Evolutionary conservation across 2,888 invertebrate genomes (phyloP).

Genomic region (Salpingus planirostris): DNA sequence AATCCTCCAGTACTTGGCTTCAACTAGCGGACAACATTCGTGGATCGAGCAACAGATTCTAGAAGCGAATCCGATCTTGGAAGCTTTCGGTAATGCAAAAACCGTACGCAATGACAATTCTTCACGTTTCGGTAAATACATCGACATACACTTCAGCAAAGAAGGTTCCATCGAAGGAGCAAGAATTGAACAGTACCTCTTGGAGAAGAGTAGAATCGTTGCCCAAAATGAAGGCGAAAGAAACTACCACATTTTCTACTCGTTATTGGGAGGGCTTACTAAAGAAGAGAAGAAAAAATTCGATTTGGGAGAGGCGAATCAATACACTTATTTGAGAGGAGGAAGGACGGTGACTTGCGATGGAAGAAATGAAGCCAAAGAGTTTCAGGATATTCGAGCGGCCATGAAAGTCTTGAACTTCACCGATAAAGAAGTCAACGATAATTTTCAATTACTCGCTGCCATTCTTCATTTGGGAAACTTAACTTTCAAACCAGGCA

Average conservation of each 20-base stretch:
- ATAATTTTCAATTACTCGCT: slow-evolving; percentile 75
- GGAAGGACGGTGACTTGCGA: slow-evolving; percentile 70
- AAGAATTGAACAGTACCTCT: slow-evolving; percentile 86
- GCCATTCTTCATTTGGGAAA: slow-evolving; percentile 89
- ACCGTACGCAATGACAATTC: slow-evolving; percentile 94
- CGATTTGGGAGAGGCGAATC: slow-evolving; percentile 61
- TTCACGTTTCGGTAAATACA: slow-evolving; percentile 89
- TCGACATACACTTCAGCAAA: slow-evolving; percentile 45
- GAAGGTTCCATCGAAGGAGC: slow-evolving; percentile 87
- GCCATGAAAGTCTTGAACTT: slow-evolving; percentile 93
- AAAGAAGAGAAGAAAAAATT: slow-evolving; percentile 70
- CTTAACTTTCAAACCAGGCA: slow-evolving; percentile 66
- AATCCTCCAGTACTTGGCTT: slow-evolving; percentile 86
- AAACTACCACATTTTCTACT: slow-evolving; percentile 95
- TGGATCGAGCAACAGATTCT: slow-evolving; percentile 98
- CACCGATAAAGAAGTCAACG: slow-evolving; percentile 72
- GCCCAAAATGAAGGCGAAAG: slow-evolving; percentile 82
- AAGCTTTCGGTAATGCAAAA: slow-evolving; percentile 96
- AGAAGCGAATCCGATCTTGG: slow-evolving; percentile 92
- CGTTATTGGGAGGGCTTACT: slow-evolving; percentile 74
- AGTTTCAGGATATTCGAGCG: slow-evolving; percentile 80
- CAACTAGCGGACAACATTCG: slow-evolving; percentile 89
- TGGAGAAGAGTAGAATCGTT: slow-evolving; percentile 90
- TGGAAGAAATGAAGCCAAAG: slow-evolving; percentile 74
- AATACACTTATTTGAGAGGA: slow-evolving; percentile 75